Evolutionary conservation across 2,113 vertebrate species (phyloP), one percentile per base, ranked within the genome.

Genomic region (Charadrius vociferus): DNA sequence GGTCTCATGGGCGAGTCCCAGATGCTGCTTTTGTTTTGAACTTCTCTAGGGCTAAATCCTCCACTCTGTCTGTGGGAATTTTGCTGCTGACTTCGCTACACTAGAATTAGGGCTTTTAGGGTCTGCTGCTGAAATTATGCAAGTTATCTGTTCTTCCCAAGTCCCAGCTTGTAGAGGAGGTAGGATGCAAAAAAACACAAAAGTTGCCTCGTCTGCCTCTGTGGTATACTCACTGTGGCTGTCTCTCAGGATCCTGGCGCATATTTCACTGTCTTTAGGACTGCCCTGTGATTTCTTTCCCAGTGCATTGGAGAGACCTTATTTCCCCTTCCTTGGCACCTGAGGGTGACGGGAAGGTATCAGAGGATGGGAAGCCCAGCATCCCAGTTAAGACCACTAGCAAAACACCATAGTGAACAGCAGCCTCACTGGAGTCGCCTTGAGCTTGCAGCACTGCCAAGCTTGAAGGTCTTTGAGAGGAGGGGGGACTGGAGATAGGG

Each of bases 21-120:
- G 88, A 90, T 95, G 86, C 92, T 93, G 77, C 93, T 93, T 95
- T 91, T 93, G 88, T 89, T 93, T 84, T 56, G n/a, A 61, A 37
- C 65, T 87, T 93, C 86, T 91, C 7, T 3, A 87, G 73, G 56
- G 49, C 62, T 85, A 61, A 91, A 75, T 89, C 68, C 39, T 78
- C 24, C 1, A 2, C 68, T 39, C 72, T 55, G 18, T 83, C 61
- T 68, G 63, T 77, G 91, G 78, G 81, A 95, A 89, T 89, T 79
- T 61, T 82, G 36, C 66, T 74, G 65, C 70, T 71, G 77, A 10
- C 56, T 88, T 71, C 34, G 20, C 55, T 73, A 14, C 9, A 1
- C 10, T 50, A 96, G 65, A 75, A 63, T 49, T 24, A 52, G 30
- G 56, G 19, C 11, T 92, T 88, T 92, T 79, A 32, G 90, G 53